phyloP scores from a whole-genome alignment of 1,140 invertebrate genomes.

The Amyelois transitella region DNA sequence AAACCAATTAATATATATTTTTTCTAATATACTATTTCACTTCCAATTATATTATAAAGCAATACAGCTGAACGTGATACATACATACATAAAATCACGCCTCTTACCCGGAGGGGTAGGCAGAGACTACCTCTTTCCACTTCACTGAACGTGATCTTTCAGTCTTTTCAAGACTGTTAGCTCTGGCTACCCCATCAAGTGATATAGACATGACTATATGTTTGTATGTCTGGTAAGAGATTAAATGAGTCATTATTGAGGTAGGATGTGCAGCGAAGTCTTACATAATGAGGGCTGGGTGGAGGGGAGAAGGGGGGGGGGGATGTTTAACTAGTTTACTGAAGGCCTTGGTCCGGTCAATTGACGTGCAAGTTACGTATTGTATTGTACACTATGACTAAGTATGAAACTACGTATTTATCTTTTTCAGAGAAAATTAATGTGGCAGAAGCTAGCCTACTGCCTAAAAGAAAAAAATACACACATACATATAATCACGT shows the following conservation, averaged over 20 bases:
- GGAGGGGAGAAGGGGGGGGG: conserved; percentile 7
- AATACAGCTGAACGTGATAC: background rate
- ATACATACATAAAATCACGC: no score
- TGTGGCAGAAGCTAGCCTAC: no score
- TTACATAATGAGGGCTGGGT: conserved; percentile 24
- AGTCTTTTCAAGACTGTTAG: no score
- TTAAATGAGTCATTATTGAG: conserved; percentile 11
- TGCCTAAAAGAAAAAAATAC: no score
- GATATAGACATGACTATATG: background rate
- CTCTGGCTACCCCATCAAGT: no score
- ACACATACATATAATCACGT: no score
- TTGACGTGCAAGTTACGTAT: conserved; percentile 4
- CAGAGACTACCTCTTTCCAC: no score
- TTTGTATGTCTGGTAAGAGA: background rate
- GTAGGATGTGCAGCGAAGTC: conserved; percentile 24
- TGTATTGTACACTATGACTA: no score
- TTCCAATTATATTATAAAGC: background rate
- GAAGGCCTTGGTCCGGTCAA: conserved; percentile 20
- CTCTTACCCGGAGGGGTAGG: no score
- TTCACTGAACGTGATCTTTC: no score
- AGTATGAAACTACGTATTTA: no score
- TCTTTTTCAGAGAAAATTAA: no score
- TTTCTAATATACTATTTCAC: background rate
- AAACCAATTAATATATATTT: background rate
- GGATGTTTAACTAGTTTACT: conserved; percentile 23